Conservation (phyloP, 2,888 invertebrate genomes). For the Elysia crispata region DNA sequence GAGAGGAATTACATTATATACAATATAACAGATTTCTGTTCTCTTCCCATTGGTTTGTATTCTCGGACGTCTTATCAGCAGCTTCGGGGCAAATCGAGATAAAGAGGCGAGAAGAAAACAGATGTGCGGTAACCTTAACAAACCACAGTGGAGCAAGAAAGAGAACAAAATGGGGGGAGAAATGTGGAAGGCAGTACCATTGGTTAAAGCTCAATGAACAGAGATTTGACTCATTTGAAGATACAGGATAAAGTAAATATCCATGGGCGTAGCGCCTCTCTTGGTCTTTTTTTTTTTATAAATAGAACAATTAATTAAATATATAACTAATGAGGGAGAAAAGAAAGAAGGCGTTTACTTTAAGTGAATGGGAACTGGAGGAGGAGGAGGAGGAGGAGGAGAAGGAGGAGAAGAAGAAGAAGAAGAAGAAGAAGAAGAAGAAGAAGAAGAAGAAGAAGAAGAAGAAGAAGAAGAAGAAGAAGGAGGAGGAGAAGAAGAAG, state of each 20-base stretch:
- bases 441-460: not conserved
- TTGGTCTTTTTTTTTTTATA: too few species aligned
- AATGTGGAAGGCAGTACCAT: not conserved
- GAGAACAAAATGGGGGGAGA: constrained; percentile 11
- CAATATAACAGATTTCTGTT: not conserved
- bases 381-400: not conserved
- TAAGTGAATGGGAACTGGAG: not conserved
- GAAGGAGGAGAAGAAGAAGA: not conserved
- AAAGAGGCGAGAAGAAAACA: not conserved
- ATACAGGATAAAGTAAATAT: too few species aligned
- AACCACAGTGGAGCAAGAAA: not conserved
- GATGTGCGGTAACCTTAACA: not conserved
- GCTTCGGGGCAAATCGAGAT: not conserved
- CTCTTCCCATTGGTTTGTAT: not conserved
- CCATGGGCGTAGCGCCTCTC: too few species aligned
- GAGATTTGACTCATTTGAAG: too few species aligned
- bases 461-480: not conserved
- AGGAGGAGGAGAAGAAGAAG: not conserved
- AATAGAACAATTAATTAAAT: too few species aligned
- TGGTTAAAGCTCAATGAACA: too few species aligned
- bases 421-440: not conserved
- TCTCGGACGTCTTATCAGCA: not conserved
- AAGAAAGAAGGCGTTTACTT: not conserved
- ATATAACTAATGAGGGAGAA: too few species aligned
- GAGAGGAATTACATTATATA: not conserved